Percentiles rank a stretch among this genome's conserved stretches.
These are phyloP conservation scores for Penaeus monodon DNA, from an alignment of 2,888 invertebrate species.

Conservation along the genomic window DNA sequence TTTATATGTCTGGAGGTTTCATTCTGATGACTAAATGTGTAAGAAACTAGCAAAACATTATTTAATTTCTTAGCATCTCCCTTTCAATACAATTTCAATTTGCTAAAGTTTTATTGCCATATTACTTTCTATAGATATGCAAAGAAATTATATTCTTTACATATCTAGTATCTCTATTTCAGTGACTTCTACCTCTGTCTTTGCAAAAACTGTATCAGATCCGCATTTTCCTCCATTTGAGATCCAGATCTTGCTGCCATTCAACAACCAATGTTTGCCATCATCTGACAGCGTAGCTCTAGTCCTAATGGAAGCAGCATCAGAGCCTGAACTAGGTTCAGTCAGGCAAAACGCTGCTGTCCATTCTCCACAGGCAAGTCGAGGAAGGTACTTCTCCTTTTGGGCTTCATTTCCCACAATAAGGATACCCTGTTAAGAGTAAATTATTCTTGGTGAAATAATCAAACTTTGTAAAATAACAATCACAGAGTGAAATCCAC, in stretches of 20 bases:
- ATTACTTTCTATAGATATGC: no score
- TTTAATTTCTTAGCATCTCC: no score
- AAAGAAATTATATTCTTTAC: no score
- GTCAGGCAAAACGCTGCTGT: slow-evolving; percentile 80
- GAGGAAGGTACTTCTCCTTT: slow-evolving; percentile 79
- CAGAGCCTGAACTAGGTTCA: slow-evolving; percentile 72
- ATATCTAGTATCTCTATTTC: no score
- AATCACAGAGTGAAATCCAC: no score
- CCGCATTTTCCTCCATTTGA: slow-evolving; percentile 77
- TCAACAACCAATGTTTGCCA: slow-evolving; percentile 74
- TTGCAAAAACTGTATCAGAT: slow-evolving; percentile 80
- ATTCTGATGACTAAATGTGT: no score
- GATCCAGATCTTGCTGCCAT: slow-evolving; percentile 76
- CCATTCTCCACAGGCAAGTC: slow-evolving; percentile 78
- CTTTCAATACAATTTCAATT: no score
- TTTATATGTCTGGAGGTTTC: no score
- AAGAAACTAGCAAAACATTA: no score
- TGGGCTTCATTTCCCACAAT: slow-evolving; percentile 76
- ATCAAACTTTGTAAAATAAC: no score
- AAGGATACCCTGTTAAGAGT: slow-evolving; percentile 70
- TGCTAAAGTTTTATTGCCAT: no score
- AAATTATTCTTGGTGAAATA: no score
- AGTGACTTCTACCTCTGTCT: slow-evolving; percentile 70
- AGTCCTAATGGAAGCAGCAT: slow-evolving; percentile 72
- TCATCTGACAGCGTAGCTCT: slow-evolving; percentile 73